phyloP scores from a whole-genome alignment of 2,113 vertebrate species.

The Phoenicopterus ruber region DNA sequence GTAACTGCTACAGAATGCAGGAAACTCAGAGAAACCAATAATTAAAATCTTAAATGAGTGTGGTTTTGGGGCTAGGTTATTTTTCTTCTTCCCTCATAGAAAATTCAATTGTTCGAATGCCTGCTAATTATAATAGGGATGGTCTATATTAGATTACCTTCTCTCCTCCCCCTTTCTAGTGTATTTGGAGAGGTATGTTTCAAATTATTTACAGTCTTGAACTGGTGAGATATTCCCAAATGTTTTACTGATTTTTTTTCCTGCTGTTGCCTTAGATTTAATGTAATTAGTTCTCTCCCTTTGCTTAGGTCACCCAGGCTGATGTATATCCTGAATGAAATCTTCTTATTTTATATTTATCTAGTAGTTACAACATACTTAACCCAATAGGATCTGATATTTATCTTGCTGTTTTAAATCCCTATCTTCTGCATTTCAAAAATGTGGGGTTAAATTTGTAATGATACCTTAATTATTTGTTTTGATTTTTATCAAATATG shows the following conservation, averaged over 20 bases:
- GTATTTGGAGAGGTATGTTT: conserved; percentile 21
- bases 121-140: conserved; percentile 12
- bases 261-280: conserved; percentile 6
- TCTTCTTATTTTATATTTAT: conserved; percentile 45
- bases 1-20: neutral
- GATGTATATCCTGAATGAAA: conserved; percentile 18
- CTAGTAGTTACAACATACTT: conserved; percentile 41
- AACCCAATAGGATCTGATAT: conserved; percentile 14
- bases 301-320: conserved; percentile 25
- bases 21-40: neutral
- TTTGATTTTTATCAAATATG: conserved; percentile 46
- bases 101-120: neutral
- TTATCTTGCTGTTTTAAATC: conserved; percentile 34
- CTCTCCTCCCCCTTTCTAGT: neutral
- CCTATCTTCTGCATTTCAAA: conserved; percentile 45
- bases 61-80: neutral
- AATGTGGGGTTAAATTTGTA: conserved; percentile 23
- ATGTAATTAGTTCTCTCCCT: conserved; percentile 28
- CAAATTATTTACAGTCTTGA: conserved; percentile 47
- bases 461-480: conserved; percentile 55
- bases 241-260: neutral
- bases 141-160: conserved; percentile 23
- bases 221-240: conserved; percentile 32
- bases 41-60: neutral
- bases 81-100: neutral